Percentiles rank a stretch among this genome's conserved stretches.
These are phyloP conservation scores for Drosophila mojavensis DNA, from an alignment of 1,140 invertebrate species.

Conservation along the genomic window DNA sequence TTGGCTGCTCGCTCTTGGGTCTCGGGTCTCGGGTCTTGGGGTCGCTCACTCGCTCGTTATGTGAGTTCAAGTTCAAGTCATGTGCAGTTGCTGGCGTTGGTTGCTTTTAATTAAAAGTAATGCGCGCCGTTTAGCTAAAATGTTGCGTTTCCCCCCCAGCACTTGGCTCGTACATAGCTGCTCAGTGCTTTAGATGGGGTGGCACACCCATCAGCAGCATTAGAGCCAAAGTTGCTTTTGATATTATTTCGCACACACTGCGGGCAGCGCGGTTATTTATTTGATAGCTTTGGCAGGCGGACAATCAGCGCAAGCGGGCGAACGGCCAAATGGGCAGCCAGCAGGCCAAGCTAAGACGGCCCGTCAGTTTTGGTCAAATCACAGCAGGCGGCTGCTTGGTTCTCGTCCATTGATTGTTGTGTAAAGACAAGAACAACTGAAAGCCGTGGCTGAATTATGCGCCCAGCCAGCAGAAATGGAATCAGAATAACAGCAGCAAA, in stretches of 20 bases:
- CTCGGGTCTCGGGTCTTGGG: constrained; percentile 3
- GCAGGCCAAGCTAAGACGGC: constrained; percentile 20
- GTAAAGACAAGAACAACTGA: constrained; percentile 43
- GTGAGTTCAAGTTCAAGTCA: constrained; percentile 79
- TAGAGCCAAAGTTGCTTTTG: constrained; percentile 64
- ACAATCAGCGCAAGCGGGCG: constrained; percentile 25
- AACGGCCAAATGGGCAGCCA: constrained; percentile 14
- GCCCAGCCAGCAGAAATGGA: constrained; percentile 44
- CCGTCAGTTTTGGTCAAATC: constrained; percentile 81
- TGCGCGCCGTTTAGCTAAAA: constrained; percentile 73
- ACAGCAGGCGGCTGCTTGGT: constrained; percentile 64
- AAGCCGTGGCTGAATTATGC: constrained; percentile 71
- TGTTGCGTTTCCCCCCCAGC: constrained; percentile 41
- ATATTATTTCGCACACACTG: constrained; percentile 44
- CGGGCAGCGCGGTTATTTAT: constrained; percentile 78
- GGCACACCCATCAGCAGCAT: constrained; percentile 66
- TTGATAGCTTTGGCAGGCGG: constrained; percentile 74
- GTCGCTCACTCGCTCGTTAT: constrained; percentile 26
- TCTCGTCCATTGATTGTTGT: constrained; percentile 71
- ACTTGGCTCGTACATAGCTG: constrained; percentile 22
- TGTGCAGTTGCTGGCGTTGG: constrained; percentile 67
- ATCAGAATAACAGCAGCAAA: constrained; percentile 19
- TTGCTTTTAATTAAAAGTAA: constrained; percentile 82
- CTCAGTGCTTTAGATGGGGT: constrained; percentile 22
- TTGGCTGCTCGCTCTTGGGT: background rate